Conservation (phyloP, 1,140 invertebrate genomes). For the Thaumatotibia leucotreta region DNA sequence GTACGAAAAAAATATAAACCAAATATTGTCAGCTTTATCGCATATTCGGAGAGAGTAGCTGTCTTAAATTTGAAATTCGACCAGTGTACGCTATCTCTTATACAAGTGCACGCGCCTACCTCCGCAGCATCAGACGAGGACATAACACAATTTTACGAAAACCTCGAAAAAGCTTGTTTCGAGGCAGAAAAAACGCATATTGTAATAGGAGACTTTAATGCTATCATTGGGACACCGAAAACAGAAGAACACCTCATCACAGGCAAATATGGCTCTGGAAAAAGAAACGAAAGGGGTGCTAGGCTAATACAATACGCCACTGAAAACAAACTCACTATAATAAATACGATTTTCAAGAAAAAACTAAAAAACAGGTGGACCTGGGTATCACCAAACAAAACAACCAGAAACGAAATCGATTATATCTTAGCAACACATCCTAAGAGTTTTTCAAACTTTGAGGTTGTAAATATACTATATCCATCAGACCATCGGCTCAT, state of each 20-base stretch:
- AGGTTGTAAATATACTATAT: background rate
- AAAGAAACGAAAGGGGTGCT: background rate
- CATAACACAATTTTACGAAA: no score
- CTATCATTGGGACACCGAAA: no score
- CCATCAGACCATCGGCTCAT: no score
- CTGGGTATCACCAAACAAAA: conserved; percentile 3
- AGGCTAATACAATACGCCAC: background rate
- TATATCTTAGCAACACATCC: background rate
- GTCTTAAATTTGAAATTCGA: no score
- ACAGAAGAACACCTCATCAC: no score
- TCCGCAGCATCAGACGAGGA: no score
- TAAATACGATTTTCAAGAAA: background rate
- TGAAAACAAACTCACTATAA: background rate
- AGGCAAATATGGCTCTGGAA: background rate
- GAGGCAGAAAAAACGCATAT: no score
- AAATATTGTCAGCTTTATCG: background rate
- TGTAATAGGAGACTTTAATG: no score
- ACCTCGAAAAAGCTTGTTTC: no score
- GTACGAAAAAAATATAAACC: background rate
- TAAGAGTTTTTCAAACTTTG: background rate
- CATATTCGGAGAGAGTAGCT: background rate
- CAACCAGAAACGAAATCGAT: background rate
- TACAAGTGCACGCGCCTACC: no score
- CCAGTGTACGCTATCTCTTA: no score
- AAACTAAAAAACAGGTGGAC: background rate